Percentiles rank a stretch among this genome's conserved stretches.
These are phyloP conservation scores for Machaerirhynchus nigripectus DNA, from an alignment of 2,113 vertebrate species.

Conservation along the genomic window DNA sequence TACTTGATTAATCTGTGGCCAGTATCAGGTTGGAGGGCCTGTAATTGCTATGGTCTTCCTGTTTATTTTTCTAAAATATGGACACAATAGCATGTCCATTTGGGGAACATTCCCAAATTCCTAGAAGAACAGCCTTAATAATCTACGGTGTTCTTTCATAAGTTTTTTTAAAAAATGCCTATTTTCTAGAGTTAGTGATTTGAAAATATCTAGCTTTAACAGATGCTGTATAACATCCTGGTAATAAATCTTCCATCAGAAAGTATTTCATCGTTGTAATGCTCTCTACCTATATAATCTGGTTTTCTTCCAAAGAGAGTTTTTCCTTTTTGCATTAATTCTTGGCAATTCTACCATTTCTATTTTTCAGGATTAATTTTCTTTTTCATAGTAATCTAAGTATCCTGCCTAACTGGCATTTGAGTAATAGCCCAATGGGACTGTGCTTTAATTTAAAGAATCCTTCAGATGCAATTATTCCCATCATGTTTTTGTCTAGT, in stretches of 20 bases:
- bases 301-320: neutral
- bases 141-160: neutral
- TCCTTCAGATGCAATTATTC: neutral
- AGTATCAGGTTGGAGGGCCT: neutral
- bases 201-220: neutral
- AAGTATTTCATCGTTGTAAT: neutral
- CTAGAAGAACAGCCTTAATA: neutral
- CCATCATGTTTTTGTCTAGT: neutral
- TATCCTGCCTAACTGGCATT: rapidly evolving
- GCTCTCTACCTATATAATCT: neutral
- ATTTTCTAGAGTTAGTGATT: neutral
- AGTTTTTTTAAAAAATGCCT: neutral
- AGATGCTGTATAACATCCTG: neutral
- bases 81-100: neutral
- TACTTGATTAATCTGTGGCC: neutral
- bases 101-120: neutral
- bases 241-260: neutral
- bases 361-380: neutral
- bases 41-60: neutral
- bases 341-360: neutral
- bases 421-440: neutral
- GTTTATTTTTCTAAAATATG: neutral
- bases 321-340: neutral
- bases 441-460: neutral
- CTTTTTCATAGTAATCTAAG: neutral